A percentile compares a stretch with the other conserved stretches of the same genome.
Conservation (phyloP, 2,888 invertebrate genomes). For the Ophioninae sp. region DNA sequence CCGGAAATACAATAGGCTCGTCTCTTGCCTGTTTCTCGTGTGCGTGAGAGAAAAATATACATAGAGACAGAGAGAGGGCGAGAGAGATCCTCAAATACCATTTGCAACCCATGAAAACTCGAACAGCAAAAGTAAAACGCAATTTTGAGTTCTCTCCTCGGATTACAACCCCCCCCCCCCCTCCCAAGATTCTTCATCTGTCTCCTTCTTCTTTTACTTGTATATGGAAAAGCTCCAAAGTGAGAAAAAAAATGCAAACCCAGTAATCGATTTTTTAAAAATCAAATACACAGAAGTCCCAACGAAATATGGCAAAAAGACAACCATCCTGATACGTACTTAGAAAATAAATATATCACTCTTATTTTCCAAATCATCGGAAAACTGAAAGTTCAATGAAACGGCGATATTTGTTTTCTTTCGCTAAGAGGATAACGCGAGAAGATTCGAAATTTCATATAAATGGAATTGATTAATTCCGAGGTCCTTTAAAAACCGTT, state of each 20-base stretch:
- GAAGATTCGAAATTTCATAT: constrained; percentile 29
- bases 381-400: neutral
- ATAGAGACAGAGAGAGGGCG: constrained; percentile 24
- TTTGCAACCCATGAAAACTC: constrained; percentile 48
- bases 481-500: constrained; percentile 51
- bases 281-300: constrained; percentile 30
- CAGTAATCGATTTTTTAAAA: neutral
- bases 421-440: constrained; percentile 27
- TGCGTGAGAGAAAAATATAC: constrained; percentile 7
- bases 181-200: neutral
- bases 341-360: neutral
- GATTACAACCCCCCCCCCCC: constrained; percentile 46
- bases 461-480: constrained; percentile 52
- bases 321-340: constrained; percentile 9
- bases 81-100: constrained; percentile 8
- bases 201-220: constrained; percentile 7
- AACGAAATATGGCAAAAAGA: constrained; percentile 7
- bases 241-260: constrained; percentile 11
- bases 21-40: constrained; percentile 43
- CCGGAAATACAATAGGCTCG: constrained; percentile 61
- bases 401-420: neutral
- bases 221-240: constrained; percentile 59
- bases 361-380: neutral
- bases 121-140: constrained; percentile 25
- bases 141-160: constrained; percentile 24